Base-by-base conservation (phyloP, 2,888 invertebrate genomes). In the Polymixis lichenea region DNA sequence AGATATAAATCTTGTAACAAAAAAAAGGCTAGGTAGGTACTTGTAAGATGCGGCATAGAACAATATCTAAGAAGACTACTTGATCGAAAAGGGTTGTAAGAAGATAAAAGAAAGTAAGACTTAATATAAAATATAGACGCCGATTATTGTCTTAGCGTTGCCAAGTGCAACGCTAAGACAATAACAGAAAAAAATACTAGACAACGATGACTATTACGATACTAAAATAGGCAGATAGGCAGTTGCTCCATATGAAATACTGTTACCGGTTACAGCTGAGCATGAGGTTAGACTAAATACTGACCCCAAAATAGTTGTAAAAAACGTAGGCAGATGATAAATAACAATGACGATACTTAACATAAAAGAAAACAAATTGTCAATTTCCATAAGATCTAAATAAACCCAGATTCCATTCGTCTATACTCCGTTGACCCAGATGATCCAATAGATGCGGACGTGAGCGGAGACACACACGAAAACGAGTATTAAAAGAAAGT, bases 401-500 rank as follows among this genome's bases (percentile, higher is more conserved):
- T 38, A 38, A 77, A 61, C 38, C 49, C 38, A 70, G 28, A 49
- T 55, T 72, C 7, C 58, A 28, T 17, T 55, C 17, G 28, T 32
- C 28, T 32, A 58, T 25, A 76, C 25, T 43, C 13, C 38, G 25
- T 32, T 72, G 75, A 76, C 86, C 85, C 58, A 81, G 70, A 82
- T 77, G 38, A 71, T 46, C 15, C 22, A 58, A 38, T 28, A 69
- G n/a, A 51, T 32, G 55, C 25, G 38, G 70, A 61, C 78, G 75
- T 75, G 81, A 67, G 56, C 28, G n/a, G 19, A 56, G 62, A 43
- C 74, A 65, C 55, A 58, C 22, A 67, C 72, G 53, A 67, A 78
- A 83, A 76, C 85, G n/a, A 74, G 87, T 67, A 65, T 62, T 32
- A 81, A 80, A 86, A 85, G 87, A 86, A 86, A 86, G 87, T 87